Evolutionary conservation across 2,888 invertebrate genomes (phyloP), one percentile per base, ranked within the genome.

Genomic region (Pedicia rivosa): DNA sequence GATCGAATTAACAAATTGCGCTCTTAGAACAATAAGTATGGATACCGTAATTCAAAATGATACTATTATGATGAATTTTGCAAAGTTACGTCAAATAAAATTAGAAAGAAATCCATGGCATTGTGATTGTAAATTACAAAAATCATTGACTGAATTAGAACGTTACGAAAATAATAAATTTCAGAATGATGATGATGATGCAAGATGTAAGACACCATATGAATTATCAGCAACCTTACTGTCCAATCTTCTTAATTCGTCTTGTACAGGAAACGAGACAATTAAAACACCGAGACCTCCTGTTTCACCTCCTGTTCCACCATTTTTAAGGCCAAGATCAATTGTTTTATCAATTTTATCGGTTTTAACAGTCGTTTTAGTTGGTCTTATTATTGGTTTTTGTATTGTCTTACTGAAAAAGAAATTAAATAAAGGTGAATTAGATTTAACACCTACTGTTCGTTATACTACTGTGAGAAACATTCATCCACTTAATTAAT

Each of bases 1-100:
- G 73, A 55, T 78, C 26, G 72, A 77, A 47, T 52, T 78, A 31
- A 72, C 74, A 44, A 64, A 73, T 47, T 74, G 74, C 51, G 64
- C 26, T 12, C 22, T 15, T 9, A 12, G 10, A 5, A 26, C 12
- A 6, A 17, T 10, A 17, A 20, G 14, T 29, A 17, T 9, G 13
- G 22, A 14, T 8, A 9, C 15, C n/a, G 25, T 8, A 7, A 35
- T 8, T 17, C 6, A 34, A 15, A 14, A 14, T n/a, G 27, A 27
- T n/a, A n/a, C n/a, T n/a, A n/a, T n/a, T n/a, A n/a, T n/a, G n/a
- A n/a, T n/a, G n/a, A n/a, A n/a, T 13, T 62, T 60, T 56, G 49
- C 59, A 2, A 52, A 66, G 31, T 48, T 78, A 38, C 65, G 65
- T 15, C 56, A 61, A 5, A 50, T 78, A 32, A 66, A 70, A 43